Evolutionary conservation across 2,113 vertebrate species (phyloP).

Genomic region (Vulpes ferrilata): DNA sequence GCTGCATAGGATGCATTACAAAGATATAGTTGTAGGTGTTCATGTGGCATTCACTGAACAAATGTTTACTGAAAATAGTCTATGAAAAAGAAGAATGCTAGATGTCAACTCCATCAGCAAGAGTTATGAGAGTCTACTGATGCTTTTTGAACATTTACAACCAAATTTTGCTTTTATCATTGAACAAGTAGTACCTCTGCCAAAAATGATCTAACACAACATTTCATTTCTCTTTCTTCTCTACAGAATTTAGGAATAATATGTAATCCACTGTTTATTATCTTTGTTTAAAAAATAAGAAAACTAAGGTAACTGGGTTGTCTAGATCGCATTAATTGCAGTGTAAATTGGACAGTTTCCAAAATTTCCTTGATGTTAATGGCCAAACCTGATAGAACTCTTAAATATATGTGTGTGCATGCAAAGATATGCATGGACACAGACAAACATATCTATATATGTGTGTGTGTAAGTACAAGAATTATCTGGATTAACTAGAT

Average conservation of each 20-base stretch:
- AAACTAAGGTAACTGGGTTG: constrained; percentile 29
- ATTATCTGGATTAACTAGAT: neutral
- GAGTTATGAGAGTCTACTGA: constrained; percentile 2
- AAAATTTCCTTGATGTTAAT: constrained; percentile 27
- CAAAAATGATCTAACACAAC: constrained; percentile 28
- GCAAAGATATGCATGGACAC: neutral
- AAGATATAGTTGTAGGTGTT: constrained; percentile 19
- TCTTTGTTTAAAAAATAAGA: constrained; percentile 57
- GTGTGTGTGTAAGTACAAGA: neutral
- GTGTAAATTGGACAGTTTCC: neutral
- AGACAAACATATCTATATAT: neutral
- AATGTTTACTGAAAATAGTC: neutral
- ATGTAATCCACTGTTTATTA: constrained; percentile 19
- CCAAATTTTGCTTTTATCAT: constrained; percentile 52
- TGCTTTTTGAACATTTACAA: constrained; percentile 53
- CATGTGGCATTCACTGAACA: constrained; percentile 25
- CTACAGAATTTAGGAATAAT: constrained; percentile 17
- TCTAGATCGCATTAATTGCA: neutral
- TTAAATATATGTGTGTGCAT: neutral
- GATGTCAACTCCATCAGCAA: neutral
- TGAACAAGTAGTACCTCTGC: constrained; percentile 27
- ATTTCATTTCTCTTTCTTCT: constrained; percentile 38
- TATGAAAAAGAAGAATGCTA: constrained; percentile 3
- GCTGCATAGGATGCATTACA: constrained; percentile 17
- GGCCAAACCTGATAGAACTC: neutral